Conservation (phyloP, 2,113 vertebrate species). For the Lagenorhynchus albirostris region DNA sequence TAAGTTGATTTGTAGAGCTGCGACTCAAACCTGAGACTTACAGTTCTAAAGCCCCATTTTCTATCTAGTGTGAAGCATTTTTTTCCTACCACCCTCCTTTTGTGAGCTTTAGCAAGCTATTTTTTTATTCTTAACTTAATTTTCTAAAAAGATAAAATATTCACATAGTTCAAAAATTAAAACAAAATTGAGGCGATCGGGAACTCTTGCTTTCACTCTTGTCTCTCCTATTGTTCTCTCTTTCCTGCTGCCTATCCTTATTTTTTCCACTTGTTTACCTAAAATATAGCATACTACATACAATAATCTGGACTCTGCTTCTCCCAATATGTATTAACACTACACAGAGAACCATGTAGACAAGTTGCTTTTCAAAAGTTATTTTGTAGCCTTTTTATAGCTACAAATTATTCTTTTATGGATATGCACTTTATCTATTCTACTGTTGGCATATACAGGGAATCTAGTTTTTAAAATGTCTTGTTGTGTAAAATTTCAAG, state of each 20-base stretch:
- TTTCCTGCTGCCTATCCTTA: not conserved
- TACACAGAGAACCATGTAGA: not conserved
- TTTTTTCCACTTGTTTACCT: not conserved
- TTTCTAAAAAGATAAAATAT: constrained; percentile 14
- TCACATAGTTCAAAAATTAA: not conserved
- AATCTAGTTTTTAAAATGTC: not conserved
- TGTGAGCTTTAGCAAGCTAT: not conserved
- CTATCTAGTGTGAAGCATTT: not conserved
- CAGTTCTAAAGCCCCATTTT: not conserved
- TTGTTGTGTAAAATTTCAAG: not conserved
- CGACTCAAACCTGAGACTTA: not conserved
- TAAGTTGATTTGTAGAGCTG: not conserved
- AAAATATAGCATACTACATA: not conserved
- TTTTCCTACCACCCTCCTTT: not conserved
- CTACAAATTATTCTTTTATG: not conserved
- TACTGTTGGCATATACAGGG: not conserved
- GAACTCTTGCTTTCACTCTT: not conserved
- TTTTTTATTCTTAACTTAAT: not conserved
- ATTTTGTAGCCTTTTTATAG: not conserved
- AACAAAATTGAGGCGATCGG: not conserved
- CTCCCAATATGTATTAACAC: not conserved
- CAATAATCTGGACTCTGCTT: not conserved
- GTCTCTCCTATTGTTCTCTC: accelerated
- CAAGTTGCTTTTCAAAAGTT: not conserved
- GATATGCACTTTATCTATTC: not conserved